These are phyloP conservation scores for Margaritifera margaritifera DNA, from an alignment of 2,888 invertebrate species.

Conservation along the genomic window DNA sequence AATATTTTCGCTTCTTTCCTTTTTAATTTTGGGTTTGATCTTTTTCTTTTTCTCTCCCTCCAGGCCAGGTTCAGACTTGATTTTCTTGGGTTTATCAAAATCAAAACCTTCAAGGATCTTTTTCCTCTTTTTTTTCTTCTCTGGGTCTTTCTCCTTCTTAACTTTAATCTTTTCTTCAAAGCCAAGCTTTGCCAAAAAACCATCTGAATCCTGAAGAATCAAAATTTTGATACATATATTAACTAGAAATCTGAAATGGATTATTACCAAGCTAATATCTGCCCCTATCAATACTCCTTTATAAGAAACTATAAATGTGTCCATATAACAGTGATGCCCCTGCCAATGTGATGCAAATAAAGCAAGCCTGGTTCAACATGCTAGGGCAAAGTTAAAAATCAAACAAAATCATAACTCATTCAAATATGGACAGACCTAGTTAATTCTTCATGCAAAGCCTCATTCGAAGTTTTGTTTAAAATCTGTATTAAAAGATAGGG, in stretches of 20 bases:
- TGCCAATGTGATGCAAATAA: no score
- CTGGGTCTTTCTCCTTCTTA: constrained; percentile 55
- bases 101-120: constrained; percentile 35
- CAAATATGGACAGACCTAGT: no score
- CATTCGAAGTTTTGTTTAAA: no score
- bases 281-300: no score
- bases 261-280: neutral
- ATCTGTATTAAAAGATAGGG: no score
- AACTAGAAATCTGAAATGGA: no score
- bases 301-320: no score
- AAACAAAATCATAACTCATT: no score
- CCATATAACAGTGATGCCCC: no score
- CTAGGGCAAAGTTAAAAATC: no score
- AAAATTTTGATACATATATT: neutral
- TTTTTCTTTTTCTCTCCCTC: constrained; percentile 53
- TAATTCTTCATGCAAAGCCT: no score
- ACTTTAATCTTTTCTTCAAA: constrained; percentile 50
- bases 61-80: constrained; percentile 27
- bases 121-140: constrained; percentile 52
- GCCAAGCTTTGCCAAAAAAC: constrained; percentile 27
- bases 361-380: no score
- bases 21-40: constrained; percentile 45
- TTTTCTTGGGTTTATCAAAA: constrained; percentile 40
- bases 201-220: constrained; percentile 3
- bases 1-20: constrained; percentile 56